These are phyloP conservation scores for Germaria angustata DNA, from an alignment of 2,888 invertebrate species.

Conservation along the genomic window DNA sequence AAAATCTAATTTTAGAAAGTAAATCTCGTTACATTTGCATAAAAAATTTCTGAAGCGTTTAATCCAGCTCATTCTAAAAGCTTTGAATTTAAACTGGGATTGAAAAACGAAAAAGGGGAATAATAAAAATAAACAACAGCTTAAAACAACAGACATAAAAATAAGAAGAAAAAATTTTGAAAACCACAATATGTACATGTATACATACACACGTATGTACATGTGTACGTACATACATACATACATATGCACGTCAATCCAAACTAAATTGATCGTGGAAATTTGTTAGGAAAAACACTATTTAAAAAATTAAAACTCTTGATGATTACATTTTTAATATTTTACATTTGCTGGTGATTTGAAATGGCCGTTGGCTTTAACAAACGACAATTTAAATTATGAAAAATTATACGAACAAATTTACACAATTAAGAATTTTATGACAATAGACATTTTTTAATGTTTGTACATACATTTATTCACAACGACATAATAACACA, in stretches of 20 bases:
- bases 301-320: conserved; percentile 12
- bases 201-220: neutral
- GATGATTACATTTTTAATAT: neutral
- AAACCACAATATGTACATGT: neutral
- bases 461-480: neutral
- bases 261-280: conserved; percentile 1
- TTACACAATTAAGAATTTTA: conserved; percentile 30
- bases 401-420: conserved; percentile 26
- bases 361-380: conserved; percentile 11
- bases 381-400: conserved; percentile 30
- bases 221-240: neutral
- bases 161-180: neutral
- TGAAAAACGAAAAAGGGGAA: neutral
- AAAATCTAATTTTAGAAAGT: no score
- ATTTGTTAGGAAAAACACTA: neutral
- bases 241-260: neutral
- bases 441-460: neutral
- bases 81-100: conserved; percentile 7
- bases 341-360: neutral
- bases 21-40: neutral
- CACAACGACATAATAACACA: neutral
- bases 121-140: neutral
- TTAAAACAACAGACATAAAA: conserved; percentile 33
- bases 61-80: neutral
- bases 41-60: neutral